These are phyloP conservation scores for Trochalopteron elliotii DNA, from an alignment of 2,113 vertebrate genomes.

Conservation along the genomic window DNA sequence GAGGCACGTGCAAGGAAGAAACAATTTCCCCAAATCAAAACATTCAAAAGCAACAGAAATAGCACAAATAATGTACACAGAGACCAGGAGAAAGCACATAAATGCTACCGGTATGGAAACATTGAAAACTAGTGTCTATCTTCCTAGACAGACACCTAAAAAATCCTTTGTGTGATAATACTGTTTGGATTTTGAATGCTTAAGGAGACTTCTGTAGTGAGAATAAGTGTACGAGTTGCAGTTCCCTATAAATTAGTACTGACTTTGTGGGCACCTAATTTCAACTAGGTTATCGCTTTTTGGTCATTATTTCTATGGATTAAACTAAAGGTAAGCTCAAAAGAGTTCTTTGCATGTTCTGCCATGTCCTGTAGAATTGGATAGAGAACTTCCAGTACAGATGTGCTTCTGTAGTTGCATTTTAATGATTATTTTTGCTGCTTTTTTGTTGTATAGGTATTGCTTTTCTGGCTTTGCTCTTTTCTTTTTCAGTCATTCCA, in stretches of 20 bases:
- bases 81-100: slow-evolving; percentile 78
- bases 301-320: neutral
- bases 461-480: neutral
- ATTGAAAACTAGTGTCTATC: neutral
- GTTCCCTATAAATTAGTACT: neutral
- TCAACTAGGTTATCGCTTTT: neutral
- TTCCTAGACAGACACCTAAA: neutral
- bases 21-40: slow-evolving; percentile 81
- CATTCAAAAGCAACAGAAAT: slow-evolving; percentile 77
- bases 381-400: neutral
- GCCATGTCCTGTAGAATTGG: neutral
- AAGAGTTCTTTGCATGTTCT: neutral
- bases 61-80: slow-evolving; percentile 84
- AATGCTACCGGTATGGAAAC: slow-evolving; percentile 71
- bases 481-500: neutral
- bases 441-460: neutral
- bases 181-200: neutral
- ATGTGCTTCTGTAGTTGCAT: neutral
- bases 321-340: neutral
- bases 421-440: neutral
- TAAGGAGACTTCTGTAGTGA: neutral
- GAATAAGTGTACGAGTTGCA: neutral
- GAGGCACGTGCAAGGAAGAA: slow-evolving; percentile 75
- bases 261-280: neutral
- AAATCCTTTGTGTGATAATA: neutral